Conservation (phyloP, 2,113 vertebrate genomes). For the Rhombomys opimus region DNA sequence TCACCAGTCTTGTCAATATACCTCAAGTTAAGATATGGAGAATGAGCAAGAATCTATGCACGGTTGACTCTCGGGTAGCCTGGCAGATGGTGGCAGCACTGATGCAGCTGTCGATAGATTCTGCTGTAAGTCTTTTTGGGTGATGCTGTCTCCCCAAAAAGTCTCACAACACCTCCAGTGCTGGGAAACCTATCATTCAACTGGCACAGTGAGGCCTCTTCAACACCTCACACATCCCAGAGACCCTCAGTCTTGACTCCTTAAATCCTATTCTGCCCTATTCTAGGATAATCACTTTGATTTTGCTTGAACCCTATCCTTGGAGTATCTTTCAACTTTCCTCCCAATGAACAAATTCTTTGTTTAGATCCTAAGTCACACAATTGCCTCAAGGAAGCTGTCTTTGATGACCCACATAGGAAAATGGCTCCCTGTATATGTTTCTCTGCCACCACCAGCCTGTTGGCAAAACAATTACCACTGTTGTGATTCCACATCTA, state of each 20-base stretch:
- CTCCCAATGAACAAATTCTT: background rate
- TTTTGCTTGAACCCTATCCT: too few relatives aligned
- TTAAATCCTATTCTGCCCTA: fast-evolving
- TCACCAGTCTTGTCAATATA: background rate
- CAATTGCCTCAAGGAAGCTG: background rate
- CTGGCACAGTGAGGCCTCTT: background rate
- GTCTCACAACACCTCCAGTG: background rate
- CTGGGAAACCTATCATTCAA: background rate
- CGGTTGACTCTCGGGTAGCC: background rate
- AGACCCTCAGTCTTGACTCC: background rate
- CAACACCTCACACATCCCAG: background rate
- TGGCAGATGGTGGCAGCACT: background rate
- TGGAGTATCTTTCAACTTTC: background rate
- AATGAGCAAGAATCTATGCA: background rate
- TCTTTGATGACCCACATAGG: background rate
- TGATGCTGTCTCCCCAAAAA: background rate
- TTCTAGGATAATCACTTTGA: too few relatives aligned
- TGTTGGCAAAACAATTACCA: background rate
- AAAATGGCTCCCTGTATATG: background rate
- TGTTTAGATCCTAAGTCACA: background rate
- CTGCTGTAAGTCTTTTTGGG: background rate
- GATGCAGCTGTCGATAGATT: background rate
- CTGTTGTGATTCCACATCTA: background rate
- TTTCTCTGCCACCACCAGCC: background rate
- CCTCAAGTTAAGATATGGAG: background rate